Evolutionary conservation across 2,888 invertebrate genomes (phyloP).

Genomic region (Drosophila prostipennis): DNA sequence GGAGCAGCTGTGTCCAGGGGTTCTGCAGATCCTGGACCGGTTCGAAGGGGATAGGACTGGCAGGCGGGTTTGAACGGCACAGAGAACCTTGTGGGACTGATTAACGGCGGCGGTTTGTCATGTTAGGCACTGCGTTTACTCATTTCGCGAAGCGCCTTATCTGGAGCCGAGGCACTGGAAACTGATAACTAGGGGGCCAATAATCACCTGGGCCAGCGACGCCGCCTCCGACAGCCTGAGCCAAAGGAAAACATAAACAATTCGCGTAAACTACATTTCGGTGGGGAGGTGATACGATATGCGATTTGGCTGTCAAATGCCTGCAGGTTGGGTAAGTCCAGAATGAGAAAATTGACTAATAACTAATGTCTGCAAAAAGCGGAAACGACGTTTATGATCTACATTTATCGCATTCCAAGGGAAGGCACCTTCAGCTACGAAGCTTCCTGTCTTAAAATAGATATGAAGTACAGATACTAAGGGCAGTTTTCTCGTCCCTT

Average conservation of each 20-base stretch:
- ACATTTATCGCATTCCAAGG: neutral
- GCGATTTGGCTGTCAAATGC: constrained; percentile 21
- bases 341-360: neutral
- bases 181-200: constrained; percentile 58
- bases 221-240: constrained; percentile 60
- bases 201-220: constrained; percentile 55
- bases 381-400: constrained; percentile 4
- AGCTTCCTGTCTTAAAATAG: neutral
- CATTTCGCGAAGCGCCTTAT: constrained; percentile 67
- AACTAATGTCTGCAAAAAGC: constrained; percentile 27
- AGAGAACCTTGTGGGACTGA: constrained; percentile 59
- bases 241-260: constrained; percentile 65
- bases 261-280: constrained; percentile 29
- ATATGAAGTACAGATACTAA: neutral
- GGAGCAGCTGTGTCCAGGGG: neutral
- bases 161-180: constrained; percentile 55
- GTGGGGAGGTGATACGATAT: constrained; percentile 19
- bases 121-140: constrained; percentile 58
- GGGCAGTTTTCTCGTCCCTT: too few relatives aligned
- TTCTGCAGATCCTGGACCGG: neutral
- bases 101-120: constrained; percentile 63
- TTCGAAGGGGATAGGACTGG: neutral
- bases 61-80: constrained; percentile 31
- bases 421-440: neutral
- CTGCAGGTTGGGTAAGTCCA: constrained; percentile 24